Evolutionary conservation across 2,888 invertebrate species (phyloP).

Genomic region (Nebria brevicollis): DNA sequence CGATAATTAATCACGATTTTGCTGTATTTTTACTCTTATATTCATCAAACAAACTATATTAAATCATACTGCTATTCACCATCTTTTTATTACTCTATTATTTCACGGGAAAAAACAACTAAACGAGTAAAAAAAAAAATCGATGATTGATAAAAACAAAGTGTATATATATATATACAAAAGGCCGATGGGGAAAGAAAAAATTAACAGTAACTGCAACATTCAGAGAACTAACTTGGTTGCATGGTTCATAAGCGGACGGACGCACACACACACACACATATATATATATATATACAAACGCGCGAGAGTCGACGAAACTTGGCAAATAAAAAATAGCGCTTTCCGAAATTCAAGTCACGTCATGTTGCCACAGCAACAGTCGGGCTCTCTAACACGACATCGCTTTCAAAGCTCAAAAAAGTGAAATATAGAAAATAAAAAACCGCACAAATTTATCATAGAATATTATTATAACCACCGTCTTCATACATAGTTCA

Average conservation of each 20-base stretch:
- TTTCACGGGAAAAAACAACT: conserved; percentile 18
- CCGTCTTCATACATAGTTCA: too few species aligned
- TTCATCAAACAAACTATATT: not conserved
- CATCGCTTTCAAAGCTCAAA: conserved; percentile 61
- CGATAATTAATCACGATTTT: not conserved
- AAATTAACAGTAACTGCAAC: not conserved
- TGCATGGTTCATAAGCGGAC: not conserved
- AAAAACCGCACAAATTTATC: not conserved
- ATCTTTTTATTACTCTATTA: conserved; percentile 25
- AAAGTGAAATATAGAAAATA: conserved; percentile 56
- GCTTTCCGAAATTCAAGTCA: conserved; percentile 53
- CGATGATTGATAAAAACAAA: not conserved
- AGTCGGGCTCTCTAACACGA: conserved; percentile 60
- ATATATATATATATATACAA: not conserved
- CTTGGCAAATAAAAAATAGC: not conserved
- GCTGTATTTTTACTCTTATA: not conserved
- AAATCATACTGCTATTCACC: not conserved
- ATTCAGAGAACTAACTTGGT: not conserved
- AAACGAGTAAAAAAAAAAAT: not conserved
- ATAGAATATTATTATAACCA: not conserved
- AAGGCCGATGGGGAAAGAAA: not conserved
- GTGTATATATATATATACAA: not conserved
- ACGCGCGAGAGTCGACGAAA: not conserved
- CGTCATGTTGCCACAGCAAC: conserved; percentile 54
- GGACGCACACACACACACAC: not conserved